phyloP scores from a whole-genome alignment of 2,888 invertebrate species.

The Lasioglossum pauxillum region DNA sequence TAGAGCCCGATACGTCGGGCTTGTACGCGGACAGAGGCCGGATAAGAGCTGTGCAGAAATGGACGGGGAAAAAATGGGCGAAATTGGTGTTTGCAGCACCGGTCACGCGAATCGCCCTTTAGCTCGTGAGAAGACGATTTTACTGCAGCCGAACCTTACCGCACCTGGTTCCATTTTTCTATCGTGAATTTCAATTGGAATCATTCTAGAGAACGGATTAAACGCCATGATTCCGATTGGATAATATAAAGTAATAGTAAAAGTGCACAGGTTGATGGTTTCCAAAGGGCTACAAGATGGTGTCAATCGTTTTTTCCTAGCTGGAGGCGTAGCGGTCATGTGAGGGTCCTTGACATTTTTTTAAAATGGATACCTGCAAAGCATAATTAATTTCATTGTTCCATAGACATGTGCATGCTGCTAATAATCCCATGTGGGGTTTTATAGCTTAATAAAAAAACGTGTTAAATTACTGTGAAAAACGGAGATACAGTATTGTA shows the following conservation, averaged over 20 bases:
- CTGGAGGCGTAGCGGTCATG: too few species aligned
- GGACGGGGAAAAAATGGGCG: slow-evolving; percentile 18
- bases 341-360: too few species aligned
- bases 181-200: background rate
- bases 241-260: background rate
- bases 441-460: too few species aligned
- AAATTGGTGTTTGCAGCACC: slow-evolving; percentile 21
- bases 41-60: slow-evolving; percentile 60
- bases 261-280: too few species aligned
- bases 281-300: too few species aligned
- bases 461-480: background rate
- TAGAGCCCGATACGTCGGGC: slow-evolving; percentile 40
- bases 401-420: too few species aligned
- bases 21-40: slow-evolving; percentile 36
- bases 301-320: too few species aligned
- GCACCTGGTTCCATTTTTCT: background rate
- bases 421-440: too few species aligned
- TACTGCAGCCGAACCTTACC: background rate
- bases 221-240: background rate
- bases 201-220: background rate
- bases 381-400: too few species aligned
- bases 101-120: slow-evolving; percentile 63
- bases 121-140: slow-evolving; percentile 19
- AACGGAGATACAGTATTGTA: background rate
- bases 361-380: too few species aligned